Base-by-base conservation (phyloP, 2,888 invertebrate genomes). In the Diabrotica balteata region DNA sequence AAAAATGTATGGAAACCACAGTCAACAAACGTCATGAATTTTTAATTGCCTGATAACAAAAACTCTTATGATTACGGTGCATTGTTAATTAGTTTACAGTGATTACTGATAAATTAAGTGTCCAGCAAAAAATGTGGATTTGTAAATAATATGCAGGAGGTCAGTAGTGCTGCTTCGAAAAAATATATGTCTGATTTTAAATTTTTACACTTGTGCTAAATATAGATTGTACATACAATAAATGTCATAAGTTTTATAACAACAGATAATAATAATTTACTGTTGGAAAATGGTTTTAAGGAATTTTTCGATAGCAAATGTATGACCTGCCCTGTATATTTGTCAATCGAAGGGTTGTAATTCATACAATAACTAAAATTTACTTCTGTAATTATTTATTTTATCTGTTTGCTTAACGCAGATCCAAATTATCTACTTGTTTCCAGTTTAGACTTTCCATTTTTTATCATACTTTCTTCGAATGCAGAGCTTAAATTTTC, bases 61-160 rank as follows among this genome's bases (percentile, higher is more conserved):
- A 76, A 81, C 82, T 82, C 80, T 83, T 83, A 82, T 83, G 83
- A 83, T 79, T 80, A 82, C 78, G 81, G 82, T 82, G 82, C 82
- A 80, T 81, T 81, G 80, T 80, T 80, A 79, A 77, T 73, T 79
- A 80, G 77, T 76, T 73, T 75, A 58, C 76, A 78, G 75, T 76
- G 74, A 74, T 69, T 68, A 63, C 49, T 59, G 45, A 54, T 51
- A 52, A 45, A 57, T 57, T 57, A 44, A 17, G 32, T 45, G n/a
- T 45, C 45, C 17, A 42, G 9, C 17, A 57, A 45, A 44, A 8
- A 32, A 32, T 32, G 44, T 44, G 44, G 7, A 9, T 44, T 57
- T 11, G 32, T 45, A 7, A 45, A 11, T 17, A 17, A 2, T 57
- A 43, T 45, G 17, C 45, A 11, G 55, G 55, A 17, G 17, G 17